phyloP scores from a whole-genome alignment of 2,888 invertebrate genomes.

The Epicampocera succincta region DNA sequence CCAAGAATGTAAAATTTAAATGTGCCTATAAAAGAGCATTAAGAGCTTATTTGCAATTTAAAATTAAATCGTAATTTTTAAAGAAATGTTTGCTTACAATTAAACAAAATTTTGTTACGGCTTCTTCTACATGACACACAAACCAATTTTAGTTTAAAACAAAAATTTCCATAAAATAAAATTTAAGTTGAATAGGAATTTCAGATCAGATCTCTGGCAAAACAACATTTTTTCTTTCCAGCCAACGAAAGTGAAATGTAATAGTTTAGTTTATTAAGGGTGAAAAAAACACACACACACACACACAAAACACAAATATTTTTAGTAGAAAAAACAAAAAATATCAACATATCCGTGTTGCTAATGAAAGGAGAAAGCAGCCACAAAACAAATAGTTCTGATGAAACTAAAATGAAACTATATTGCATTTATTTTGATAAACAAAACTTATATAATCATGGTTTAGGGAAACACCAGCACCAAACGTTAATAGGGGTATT shows the following conservation, averaged over 20 bases:
- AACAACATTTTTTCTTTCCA: constrained; percentile 5
- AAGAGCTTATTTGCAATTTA: constrained; percentile 62
- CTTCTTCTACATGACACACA: constrained; percentile 26
- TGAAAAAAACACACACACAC: background rate
- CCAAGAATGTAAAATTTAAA: constrained; percentile 34
- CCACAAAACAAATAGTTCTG: constrained; percentile 31
- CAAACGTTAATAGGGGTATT: background rate
- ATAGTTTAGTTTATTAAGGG: constrained; percentile 22
- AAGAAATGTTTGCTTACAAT: constrained; percentile 10
- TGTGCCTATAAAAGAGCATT: constrained; percentile 63
- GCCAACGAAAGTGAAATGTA: constrained; percentile 39
- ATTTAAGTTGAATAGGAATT: constrained; percentile 1
- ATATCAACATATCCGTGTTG: constrained; percentile 49
- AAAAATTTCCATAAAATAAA: constrained; percentile 6
- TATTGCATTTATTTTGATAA: constrained; percentile 55
- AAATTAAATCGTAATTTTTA: constrained; percentile 16
- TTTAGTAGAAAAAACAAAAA: constrained; percentile 3
- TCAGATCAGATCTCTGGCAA: constrained; percentile 13
- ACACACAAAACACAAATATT: background rate
- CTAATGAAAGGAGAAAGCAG: constrained; percentile 29
- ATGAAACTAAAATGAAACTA: constrained; percentile 40
- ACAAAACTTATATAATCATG: background rate
- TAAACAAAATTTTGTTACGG: constrained; percentile 11
- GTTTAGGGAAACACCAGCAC: no score
- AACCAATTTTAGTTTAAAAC: constrained; percentile 41